Evolutionary conservation across 2,888 invertebrate species (phyloP), one percentile per base, ranked within the genome.

Genomic region (Habrosyne pyritoides): DNA sequence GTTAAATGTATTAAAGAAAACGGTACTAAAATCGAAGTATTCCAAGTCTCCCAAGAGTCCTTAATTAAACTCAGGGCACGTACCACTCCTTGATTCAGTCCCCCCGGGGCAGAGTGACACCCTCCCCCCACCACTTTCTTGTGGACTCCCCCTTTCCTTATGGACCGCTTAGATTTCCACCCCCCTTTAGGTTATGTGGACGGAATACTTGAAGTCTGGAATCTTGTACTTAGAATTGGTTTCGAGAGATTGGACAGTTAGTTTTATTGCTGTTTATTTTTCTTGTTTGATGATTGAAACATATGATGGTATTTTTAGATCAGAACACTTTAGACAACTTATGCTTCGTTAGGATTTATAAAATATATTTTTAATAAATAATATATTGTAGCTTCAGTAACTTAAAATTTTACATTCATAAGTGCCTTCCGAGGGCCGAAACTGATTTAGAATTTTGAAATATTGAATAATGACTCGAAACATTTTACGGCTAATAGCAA

Each of bases 141-240:
- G 66, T 64, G 63, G 42, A 42, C 57, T 68, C 77, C 81, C 83
- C 81, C 85, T 76, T 86, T 86, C 87, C 91, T 91, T 90, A 90
- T 90, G 91, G 89, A 87, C 88, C 88, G 91, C 91, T 91, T 91
- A 91, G 91, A 92, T 91, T 91, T 91, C 86, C 88, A 79, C 89
- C 90, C 88, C 67, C 81, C 82, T 42, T 8, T 78, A 83, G 81
- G 83, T 84, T 86, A 85, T 91, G 91, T 87, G 90, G 84, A 88
- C 81, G 82, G 91, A 91, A 92, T 91, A 89, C 87, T 87, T 82
- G 82, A 86, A 87, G 85, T 81, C 86, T 84, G 83, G 91, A 91
- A 91, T 91, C 91, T 91, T 90, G 88, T 89, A 86, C 82, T 79
- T 83, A 80, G 90, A 89, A 90, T 89, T 87, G 88, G 86, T 87